Conservation (phyloP, 2,888 invertebrate genomes). For the Capitulum mitella region DNA sequence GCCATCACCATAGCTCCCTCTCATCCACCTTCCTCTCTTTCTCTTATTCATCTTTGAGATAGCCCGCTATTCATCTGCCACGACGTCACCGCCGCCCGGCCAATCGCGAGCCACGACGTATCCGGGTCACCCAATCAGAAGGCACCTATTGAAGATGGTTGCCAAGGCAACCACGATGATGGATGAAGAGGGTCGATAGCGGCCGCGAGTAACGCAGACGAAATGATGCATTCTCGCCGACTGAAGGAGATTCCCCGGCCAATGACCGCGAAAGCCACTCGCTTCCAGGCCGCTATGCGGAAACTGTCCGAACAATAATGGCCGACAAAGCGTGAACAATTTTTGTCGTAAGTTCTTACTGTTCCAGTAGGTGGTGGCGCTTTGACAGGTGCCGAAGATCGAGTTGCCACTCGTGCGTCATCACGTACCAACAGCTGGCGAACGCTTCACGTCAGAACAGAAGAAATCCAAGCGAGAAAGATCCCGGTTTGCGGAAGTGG, state of each 20-base stretch:
- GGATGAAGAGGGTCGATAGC: constrained; percentile 21
- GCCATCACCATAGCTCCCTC: neutral
- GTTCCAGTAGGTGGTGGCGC: too few relatives aligned
- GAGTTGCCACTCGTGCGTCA: too few relatives aligned
- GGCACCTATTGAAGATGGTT: constrained; percentile 17
- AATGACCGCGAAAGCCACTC: neutral
- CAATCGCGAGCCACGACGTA: neutral
- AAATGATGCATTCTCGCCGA: neutral
- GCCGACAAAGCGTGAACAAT: too few relatives aligned
- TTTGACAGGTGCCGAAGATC: too few relatives aligned
- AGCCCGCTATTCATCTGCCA: neutral
- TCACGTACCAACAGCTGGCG: too few relatives aligned
- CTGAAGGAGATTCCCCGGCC: neutral
- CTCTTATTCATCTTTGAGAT: constrained; percentile 8
- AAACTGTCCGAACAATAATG: neutral
- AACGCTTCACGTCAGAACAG: too few relatives aligned
- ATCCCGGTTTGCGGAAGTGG: too few relatives aligned
- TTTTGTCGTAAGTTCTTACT: too few relatives aligned
- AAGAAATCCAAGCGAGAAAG: too few relatives aligned
- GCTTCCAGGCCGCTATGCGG: neutral
- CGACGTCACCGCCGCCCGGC: neutral
- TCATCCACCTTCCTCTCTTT: neutral
- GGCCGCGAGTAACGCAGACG: constrained; percentile 14
- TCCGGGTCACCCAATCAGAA: constrained; percentile 14
- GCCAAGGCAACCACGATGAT: constrained; percentile 18